Conservation (phyloP, 2,888 invertebrate species). For the Danaus chrysippus region DNA sequence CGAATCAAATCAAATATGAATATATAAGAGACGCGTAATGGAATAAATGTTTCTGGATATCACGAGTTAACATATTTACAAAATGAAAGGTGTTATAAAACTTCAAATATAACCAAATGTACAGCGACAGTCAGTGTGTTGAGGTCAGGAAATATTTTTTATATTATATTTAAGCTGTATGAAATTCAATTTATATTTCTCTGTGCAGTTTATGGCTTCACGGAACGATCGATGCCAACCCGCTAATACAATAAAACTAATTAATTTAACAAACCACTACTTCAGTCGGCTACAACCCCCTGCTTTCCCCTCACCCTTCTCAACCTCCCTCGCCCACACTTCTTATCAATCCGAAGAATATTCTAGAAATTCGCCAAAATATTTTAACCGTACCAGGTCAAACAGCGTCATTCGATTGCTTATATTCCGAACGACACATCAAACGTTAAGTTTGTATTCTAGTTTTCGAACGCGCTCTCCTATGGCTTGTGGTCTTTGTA, state of each 20-base stretch:
- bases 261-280: slow-evolving; percentile 45
- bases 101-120: too few relatives aligned
- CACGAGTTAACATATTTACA: not conserved
- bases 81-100: not conserved
- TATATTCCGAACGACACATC: too few relatives aligned
- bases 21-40: not conserved
- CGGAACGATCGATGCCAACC: slow-evolving; percentile 29
- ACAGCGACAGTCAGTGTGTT: too few relatives aligned
- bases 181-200: slow-evolving; percentile 4
- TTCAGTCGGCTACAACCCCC: not conserved
- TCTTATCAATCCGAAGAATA: too few relatives aligned
- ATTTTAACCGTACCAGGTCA: too few relatives aligned
- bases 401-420: too few relatives aligned
- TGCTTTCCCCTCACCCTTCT: not conserved
- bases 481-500: too few relatives aligned
- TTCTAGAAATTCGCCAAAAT: too few relatives aligned
- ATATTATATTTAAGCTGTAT: not conserved
- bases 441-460: too few relatives aligned
- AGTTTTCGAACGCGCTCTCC: too few relatives aligned
- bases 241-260: slow-evolving; percentile 49
- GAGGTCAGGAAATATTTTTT: too few relatives aligned
- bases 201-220: slow-evolving; percentile 40
- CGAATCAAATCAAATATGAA: not conserved
- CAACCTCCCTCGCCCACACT: not conserved
- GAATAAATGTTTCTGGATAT: slow-evolving; percentile 4